Evolutionary conservation across 2,113 vertebrate genomes (phyloP).

Genomic region (Eonycteris spelaea): DNA sequence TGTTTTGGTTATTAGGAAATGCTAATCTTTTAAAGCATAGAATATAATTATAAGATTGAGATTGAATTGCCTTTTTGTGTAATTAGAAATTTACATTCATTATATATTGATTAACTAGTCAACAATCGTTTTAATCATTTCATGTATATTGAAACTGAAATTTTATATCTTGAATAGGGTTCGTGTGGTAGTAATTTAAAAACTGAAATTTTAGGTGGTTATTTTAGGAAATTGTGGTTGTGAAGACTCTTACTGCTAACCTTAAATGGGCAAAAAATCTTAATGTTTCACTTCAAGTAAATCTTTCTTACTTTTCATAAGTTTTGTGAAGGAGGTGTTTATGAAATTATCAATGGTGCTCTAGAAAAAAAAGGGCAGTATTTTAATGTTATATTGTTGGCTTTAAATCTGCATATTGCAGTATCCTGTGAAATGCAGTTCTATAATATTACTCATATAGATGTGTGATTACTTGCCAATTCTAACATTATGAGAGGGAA

Average conservation of each 20-base stretch:
- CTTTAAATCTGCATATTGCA: not conserved
- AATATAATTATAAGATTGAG: not conserved
- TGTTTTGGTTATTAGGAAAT: slow-evolving; percentile 38
- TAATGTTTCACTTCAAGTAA: slow-evolving; percentile 31
- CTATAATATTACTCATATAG: not conserved
- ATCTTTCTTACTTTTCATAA: slow-evolving; percentile 4
- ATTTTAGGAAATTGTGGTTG: not conserved
- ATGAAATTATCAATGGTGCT: not conserved
- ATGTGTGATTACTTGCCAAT: not conserved
- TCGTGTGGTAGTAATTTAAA: not conserved
- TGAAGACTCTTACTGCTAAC: not conserved
- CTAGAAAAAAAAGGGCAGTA: not conserved
- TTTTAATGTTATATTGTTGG: slow-evolving; percentile 6
- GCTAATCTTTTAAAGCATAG: slow-evolving; percentile 25
- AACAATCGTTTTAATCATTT: not conserved
- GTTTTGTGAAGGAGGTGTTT: slow-evolving; percentile 21
- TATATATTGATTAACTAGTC: not conserved
- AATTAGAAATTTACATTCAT: slow-evolving; percentile 10
- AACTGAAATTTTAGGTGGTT: not conserved
- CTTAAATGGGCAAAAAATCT: slow-evolving; percentile 12
- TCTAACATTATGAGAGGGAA: not conserved
- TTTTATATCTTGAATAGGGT: slow-evolving; percentile 32
- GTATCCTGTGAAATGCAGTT: not conserved
- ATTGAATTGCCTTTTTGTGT: not conserved
- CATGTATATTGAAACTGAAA: not conserved